Percentiles rank a stretch among this genome's conserved stretches.
Evolutionary conservation across 2,797 vertebrate species (phyloP).

Genomic region (Bovichtus diacanthus): DNA sequence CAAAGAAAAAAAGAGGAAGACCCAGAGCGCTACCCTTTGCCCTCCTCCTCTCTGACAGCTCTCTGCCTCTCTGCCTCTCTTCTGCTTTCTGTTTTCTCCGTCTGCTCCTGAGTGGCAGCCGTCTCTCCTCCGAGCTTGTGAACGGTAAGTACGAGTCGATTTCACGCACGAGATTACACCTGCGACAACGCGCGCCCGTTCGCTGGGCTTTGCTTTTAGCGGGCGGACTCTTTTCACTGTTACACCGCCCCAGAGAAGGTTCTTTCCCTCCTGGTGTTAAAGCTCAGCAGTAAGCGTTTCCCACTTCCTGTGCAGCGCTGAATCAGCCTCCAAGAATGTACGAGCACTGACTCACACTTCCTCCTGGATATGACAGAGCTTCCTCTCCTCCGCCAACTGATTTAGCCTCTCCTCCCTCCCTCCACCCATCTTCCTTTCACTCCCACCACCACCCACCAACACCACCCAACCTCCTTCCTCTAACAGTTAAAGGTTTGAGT

Average conservation of each 20-base stretch:
- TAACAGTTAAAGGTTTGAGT: constrained; percentile 72
- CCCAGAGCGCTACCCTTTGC: constrained; percentile 45
- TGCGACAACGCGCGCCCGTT: not conserved
- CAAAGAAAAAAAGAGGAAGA: constrained; percentile 65
- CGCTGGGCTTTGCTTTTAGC: not conserved
- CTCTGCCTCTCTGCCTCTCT: constrained; percentile 24
- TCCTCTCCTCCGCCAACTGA: constrained; percentile 90
- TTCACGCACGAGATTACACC: not conserved
- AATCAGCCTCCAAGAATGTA: constrained; percentile 95
- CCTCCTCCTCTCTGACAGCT: constrained; percentile 52
- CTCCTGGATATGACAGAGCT: constrained; percentile 96
- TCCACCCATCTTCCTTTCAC: constrained; percentile 77
- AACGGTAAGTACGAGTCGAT: not conserved
- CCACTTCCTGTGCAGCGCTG: constrained; percentile 93
- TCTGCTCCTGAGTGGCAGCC: constrained; percentile 26
- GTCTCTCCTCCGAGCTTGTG: constrained; percentile 1
- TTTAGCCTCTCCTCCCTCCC: constrained; percentile 80
- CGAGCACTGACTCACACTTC: constrained; percentile 93
- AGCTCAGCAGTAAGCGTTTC: constrained; percentile 83
- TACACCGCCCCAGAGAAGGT: constrained; percentile 60
- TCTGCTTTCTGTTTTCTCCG: constrained; percentile 13
- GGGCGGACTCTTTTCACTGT: constrained; percentile 58
- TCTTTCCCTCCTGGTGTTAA: constrained; percentile 73
- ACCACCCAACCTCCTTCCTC: constrained; percentile 61
- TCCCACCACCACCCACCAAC: constrained; percentile 45